Percentiles rank a stretch among this genome's conserved stretches.
These are phyloP conservation scores for Dasyprocta punctata DNA, from an alignment of 2,113 vertebrate species.

Conservation along the genomic window DNA sequence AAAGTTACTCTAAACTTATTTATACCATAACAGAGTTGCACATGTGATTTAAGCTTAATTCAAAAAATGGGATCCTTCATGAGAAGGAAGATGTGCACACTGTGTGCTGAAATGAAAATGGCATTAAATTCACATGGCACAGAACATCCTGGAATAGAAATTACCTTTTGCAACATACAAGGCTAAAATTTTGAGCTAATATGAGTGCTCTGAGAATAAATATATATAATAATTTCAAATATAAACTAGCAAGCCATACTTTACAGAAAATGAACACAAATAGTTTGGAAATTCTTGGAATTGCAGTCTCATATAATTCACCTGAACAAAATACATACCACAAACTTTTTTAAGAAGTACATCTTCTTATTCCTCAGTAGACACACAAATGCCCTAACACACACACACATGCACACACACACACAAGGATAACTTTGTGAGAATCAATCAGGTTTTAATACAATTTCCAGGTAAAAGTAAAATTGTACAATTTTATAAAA, in stretches of 20 bases:
- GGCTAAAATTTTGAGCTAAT: neutral
- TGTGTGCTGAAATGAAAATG: neutral
- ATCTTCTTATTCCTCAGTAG: neutral
- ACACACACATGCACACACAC: no score
- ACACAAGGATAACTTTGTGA: neutral
- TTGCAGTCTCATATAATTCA: neutral
- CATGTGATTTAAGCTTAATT: constrained; percentile 51
- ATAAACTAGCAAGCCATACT: constrained; percentile 34
- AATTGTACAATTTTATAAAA: neutral
- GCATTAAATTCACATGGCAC: neutral
- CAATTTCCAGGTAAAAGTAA: neutral
- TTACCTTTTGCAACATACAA: neutral
- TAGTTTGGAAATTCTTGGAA: neutral
- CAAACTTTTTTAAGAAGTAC: no score
- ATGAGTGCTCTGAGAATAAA: constrained; percentile 44
- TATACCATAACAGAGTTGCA: constrained; percentile 20
- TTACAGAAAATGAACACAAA: neutral
- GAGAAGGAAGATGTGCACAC: neutral
- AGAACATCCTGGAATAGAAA: constrained; percentile 1
- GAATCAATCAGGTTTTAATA: neutral
- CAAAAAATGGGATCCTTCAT: neutral
- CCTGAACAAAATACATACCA: neutral
- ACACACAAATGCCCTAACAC: no score
- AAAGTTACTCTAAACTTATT: constrained; percentile 15
- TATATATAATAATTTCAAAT: constrained; percentile 39